Base-by-base conservation (phyloP, 2,797 vertebrate species). In the Protonibea diacanthus region DNA sequence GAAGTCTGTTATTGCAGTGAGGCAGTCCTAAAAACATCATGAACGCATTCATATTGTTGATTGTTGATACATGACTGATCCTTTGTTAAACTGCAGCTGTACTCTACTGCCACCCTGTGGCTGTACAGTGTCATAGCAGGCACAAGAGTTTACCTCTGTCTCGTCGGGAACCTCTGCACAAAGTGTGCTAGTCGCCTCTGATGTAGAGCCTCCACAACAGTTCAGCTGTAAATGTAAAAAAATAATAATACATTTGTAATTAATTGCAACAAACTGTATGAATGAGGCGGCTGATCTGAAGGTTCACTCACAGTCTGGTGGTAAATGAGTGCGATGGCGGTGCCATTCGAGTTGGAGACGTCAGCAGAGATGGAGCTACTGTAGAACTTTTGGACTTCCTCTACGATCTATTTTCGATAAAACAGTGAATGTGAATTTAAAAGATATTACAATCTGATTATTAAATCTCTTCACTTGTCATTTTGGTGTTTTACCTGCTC, bases 371-470 rank as follows among this genome's bases (percentile, higher is more conserved):
- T 89, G 23, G 94, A 92, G 52, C 91, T 92, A 49, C 92, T 94
- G 9, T 99, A 99, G 88, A 97, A 97, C 81, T 91, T 93, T 83
- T 97, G 95, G 17, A 97, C 95, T 51, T 98, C 97, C 17, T 95
- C 91, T 21, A 97, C 91, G 77, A 98, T 96, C 98, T 99, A 21
- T 76, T 86, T 71, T 25, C 18, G 44, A 62, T 12, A 21, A 27
- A 57, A 55, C 9, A 8, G 9, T 15, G 23, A 42, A 1, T 47
- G 12, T 11, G n/a, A 21, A 65, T 17, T 10, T 11, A 27, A 1
- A 47, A 44, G 29, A 40, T 5, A 23, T 25, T 42, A 12, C 2
- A n/a, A 15, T 65, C 6, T 47, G 5, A 44, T 40, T 15, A 44
- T 40, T 15, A 21, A 27, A 61, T 25, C 9, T 5, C 20, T 59